Base-by-base conservation (phyloP, 2,888 invertebrate genomes). In the Magallana nippona region DNA sequence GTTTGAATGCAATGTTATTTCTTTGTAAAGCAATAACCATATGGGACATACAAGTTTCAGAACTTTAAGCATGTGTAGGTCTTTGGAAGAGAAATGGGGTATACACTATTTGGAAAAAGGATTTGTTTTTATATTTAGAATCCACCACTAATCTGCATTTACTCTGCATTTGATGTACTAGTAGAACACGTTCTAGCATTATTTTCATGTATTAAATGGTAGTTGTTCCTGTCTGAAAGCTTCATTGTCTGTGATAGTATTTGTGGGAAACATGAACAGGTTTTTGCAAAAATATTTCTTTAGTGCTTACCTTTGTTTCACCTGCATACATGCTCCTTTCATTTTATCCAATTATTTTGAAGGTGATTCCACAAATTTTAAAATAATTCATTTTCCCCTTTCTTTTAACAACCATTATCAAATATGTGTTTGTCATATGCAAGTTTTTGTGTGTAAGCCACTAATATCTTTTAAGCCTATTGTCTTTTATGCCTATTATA, bases 241-340 rank as follows among this genome's bases (percentile, higher is more conserved):
- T 71, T 71, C 27, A 71, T 71, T 71, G 71, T 71, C 71, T 71
- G 71, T 22, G 71, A 22, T 22, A 71, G 71, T 32, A 71, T 71
- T 71, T 71, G 71, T 71, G 71, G 71, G 32, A 71, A 71, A 71
- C 22, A 22, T 27, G 27, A 71, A 71, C 15, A 27, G 71, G 15
- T 71, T 71, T 71, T 19, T 62, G 71, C 32, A 22, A 27, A 27
- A 71, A 27, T 27, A 27, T 22, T 71, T 71, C 71, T 71, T 71
- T 32, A 71, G 15, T 32, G 71, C 71, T 71, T 71, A 71, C 71
- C 32, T 71, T 71, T 71, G n/a, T 71, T 22, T 71, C 44, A 71
- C 44, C 44, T 44, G 44, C 44, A 44, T 44, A 32, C 27, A 11
- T 71, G 27, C 32, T 32, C 71, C 13, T 71, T 71, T 71, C 71